These are phyloP conservation scores for Odontesthes bonariensis DNA, from an alignment of 2,113 vertebrate genomes.

Conservation along the genomic window DNA sequence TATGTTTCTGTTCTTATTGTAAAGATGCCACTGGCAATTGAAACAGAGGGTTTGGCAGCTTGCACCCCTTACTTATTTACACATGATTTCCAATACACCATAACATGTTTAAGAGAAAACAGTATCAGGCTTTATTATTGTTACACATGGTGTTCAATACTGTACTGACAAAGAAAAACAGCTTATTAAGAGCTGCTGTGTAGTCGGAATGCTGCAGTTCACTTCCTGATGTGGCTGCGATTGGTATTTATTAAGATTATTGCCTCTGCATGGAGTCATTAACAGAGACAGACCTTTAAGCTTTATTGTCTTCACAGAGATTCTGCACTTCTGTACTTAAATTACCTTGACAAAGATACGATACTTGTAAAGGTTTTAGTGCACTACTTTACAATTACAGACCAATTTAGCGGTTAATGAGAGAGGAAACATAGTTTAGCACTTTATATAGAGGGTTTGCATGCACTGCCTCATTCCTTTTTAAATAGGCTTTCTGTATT, in stretches of 20 bases:
- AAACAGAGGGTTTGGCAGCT: too few relatives aligned
- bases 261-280: conserved; percentile 1
- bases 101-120: too few relatives aligned
- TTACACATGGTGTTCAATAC: neutral
- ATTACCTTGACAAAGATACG: conserved; percentile 23
- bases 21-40: too few relatives aligned
- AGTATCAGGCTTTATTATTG: too few relatives aligned
- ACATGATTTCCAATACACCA: too few relatives aligned
- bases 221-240: conserved; percentile 3
- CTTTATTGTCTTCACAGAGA: conserved; percentile 21
- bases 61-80: too few relatives aligned
- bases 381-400: conserved; percentile 21
- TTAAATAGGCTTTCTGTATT: neutral
- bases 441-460: neutral
- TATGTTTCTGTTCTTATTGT: neutral
- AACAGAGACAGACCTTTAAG: conserved; percentile 17
- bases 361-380: conserved; percentile 16
- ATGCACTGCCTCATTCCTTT: neutral
- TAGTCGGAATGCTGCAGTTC: too few relatives aligned
- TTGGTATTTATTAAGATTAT: conserved; percentile 38
- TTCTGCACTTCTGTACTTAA: neutral
- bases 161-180: neutral
- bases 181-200: too few relatives aligned
- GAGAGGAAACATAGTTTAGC: neutral
- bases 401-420: conserved; percentile 6